A percentile compares a stretch with the other conserved stretches of the same genome.
Conservation (phyloP, 92 coral and sea anemone species). For the Epizoanthus rinbou region DNA sequence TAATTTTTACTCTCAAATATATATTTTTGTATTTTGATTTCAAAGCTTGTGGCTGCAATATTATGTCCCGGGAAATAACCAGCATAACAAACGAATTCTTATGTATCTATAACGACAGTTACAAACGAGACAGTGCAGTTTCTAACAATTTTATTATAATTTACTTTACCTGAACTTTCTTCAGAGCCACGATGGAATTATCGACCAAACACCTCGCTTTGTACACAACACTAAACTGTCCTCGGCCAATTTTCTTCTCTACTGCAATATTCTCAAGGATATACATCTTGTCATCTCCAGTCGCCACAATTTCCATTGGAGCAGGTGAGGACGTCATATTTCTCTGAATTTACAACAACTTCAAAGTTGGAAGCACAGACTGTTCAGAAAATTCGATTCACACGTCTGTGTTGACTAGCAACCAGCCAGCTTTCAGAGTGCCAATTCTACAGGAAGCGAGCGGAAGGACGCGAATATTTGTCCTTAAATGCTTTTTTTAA, state of each 20-base stretch:
- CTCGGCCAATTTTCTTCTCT: constrained; percentile 96
- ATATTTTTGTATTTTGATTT: too few species aligned
- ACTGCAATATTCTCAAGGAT: constrained; percentile 64
- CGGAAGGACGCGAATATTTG: background rate
- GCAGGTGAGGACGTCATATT: constrained; percentile 28
- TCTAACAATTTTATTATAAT: too few species aligned
- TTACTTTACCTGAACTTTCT: constrained; percentile 88
- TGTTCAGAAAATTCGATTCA: background rate
- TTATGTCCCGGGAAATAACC: too few species aligned
- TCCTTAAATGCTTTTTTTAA: background rate
- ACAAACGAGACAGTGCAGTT: too few species aligned
- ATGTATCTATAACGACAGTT: background rate
- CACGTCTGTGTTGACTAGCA: constrained; percentile 27
- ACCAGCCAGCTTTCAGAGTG: background rate
- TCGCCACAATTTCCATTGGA: constrained; percentile 25
- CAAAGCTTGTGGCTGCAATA: too few species aligned
- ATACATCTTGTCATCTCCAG: constrained; percentile 24
- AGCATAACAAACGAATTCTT: background rate
- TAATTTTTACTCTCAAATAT: too few species aligned
- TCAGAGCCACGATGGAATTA: constrained; percentile 81
- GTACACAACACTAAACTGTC: constrained; percentile 98
- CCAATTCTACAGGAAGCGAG: constrained; percentile 1
- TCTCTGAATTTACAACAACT: background rate
- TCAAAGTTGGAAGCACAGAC: background rate
- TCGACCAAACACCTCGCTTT: constrained; percentile 75